Evolutionary conservation across 2,888 invertebrate species (phyloP).

Genomic region (Idaea dimidiata): DNA sequence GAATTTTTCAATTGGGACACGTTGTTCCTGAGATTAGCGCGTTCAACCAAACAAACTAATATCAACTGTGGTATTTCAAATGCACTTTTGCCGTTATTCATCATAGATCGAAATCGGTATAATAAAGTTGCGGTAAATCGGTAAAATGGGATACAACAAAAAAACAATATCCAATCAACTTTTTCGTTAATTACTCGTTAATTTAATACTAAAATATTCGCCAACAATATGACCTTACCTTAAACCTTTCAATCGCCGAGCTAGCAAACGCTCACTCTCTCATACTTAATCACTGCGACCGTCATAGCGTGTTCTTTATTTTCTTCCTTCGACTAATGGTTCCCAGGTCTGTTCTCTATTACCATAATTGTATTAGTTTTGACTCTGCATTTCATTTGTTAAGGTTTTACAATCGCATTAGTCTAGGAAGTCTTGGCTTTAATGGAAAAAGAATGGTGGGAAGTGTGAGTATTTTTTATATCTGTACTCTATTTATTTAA

Average conservation of each 20-base stretch:
- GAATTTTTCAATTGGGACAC: no score
- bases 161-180: no score
- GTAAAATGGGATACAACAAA: no score
- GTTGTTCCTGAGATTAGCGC: no score
- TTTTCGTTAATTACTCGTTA: no score
- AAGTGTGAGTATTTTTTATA: not conserved
- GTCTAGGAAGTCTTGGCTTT: not conserved
- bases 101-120: no score
- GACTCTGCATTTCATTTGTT: slow-evolving; percentile 4
- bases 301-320: slow-evolving; percentile 39
- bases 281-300: slow-evolving; percentile 38
- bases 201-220: not conserved
- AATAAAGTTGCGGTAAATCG: no score
- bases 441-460: not conserved
- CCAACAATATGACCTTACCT: slow-evolving; percentile 20
- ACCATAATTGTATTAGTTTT: slow-evolving; percentile 23
- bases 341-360: slow-evolving; percentile 22
- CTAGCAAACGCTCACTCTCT: slow-evolving; percentile 31
- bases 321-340: slow-evolving; percentile 25
- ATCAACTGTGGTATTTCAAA: no score
- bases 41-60: no score
- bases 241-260: slow-evolving; percentile 32
- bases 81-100: no score
- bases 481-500: not conserved
- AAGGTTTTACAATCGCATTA: not conserved